These are phyloP conservation scores for Chloroceryle amazona DNA, from an alignment of 2,797 vertebrate genomes.

Conservation along the genomic window DNA sequence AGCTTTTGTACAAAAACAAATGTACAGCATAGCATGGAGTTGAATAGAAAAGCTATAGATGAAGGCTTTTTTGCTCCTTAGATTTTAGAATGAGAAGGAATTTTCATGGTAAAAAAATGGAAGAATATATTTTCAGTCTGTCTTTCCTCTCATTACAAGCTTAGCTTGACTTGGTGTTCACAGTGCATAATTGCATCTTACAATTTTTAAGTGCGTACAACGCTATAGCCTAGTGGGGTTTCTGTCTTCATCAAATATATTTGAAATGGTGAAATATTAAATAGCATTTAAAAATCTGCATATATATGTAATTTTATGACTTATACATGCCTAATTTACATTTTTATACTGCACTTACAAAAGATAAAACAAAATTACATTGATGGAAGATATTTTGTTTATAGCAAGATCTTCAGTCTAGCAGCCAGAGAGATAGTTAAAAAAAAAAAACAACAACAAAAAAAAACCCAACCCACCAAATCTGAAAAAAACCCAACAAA, in stretches of 20 bases:
- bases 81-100: neutral
- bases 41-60: neutral
- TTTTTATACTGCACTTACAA: neutral
- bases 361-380: neutral
- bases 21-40: rapidly evolving
- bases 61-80: neutral
- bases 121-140: neutral
- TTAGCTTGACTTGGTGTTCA: neutral
- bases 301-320: neutral
- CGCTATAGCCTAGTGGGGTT: neutral
- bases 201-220: neutral
- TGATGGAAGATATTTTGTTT: neutral
- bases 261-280: neutral
- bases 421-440: neutral
- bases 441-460: neutral
- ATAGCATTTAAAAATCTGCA: neutral
- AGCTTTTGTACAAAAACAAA: neutral
- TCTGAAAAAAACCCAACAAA: too few species aligned
- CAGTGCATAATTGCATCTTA: neutral
- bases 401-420: neutral
- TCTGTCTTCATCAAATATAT: neutral
- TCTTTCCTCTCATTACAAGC: neutral
- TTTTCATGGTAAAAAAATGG: neutral
- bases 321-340: neutral
- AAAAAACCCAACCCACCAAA: too few species aligned